These are phyloP conservation scores for Aleiodes leptofemur DNA, from an alignment of 2,888 invertebrate species.

Conservation along the genomic window DNA sequence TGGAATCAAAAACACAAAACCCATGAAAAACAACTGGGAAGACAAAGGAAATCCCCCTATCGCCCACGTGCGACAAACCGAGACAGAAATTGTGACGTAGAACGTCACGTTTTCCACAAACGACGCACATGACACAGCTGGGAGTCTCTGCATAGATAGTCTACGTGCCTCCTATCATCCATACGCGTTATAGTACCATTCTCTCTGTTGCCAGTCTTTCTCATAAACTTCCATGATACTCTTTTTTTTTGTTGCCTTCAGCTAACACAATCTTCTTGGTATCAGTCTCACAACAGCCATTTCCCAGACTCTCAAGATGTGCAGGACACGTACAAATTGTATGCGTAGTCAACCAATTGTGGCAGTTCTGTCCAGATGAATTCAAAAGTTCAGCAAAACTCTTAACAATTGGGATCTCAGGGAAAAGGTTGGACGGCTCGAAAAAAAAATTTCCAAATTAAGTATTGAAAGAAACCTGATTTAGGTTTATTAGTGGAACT, in stretches of 20 bases:
- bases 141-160: conserved; percentile 68
- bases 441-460: no score
- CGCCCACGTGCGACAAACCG: neutral
- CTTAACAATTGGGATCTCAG: neutral
- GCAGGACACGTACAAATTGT: conserved; percentile 49
- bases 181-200: conserved; percentile 55
- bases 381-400: conserved; percentile 20
- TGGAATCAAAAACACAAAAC: conserved; percentile 1
- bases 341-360: conserved; percentile 60
- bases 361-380: conserved; percentile 57
- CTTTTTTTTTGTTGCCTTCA: conserved; percentile 1
- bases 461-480: no score
- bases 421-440: no score
- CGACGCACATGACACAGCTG: conserved; percentile 74
- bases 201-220: conserved; percentile 49
- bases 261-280: neutral
- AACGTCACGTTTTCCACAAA: conserved; percentile 74
- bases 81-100: conserved; percentile 61
- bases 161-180: conserved; percentile 65
- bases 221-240: conserved; percentile 53
- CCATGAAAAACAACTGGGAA: neutral
- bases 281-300: conserved; percentile 21
- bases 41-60: neutral
- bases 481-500: no score
- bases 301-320: conserved; percentile 3